phyloP scores from a whole-genome alignment of 2,888 invertebrate species.

The Xestia c-nigrum region DNA sequence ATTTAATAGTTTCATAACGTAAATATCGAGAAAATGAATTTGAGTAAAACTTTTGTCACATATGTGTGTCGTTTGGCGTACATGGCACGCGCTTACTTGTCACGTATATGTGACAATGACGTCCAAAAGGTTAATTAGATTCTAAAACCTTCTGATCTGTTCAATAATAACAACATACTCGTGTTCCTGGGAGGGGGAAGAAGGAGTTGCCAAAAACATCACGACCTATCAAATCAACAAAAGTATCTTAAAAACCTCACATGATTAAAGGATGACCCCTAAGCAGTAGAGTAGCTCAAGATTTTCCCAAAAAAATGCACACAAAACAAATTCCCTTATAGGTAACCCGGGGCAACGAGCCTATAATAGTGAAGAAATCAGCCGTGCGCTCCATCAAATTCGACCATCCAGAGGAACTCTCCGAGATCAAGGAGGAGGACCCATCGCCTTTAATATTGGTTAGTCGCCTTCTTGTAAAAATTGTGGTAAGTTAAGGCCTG shows the following conservation, averaged over 20 bases:
- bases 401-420: slow-evolving; percentile 76
- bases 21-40: too few relatives aligned
- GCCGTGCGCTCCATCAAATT: slow-evolving; percentile 88
- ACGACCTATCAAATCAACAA: background rate
- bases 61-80: too few relatives aligned
- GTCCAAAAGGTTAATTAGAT: too few relatives aligned
- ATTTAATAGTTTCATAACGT: too few relatives aligned
- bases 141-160: too few relatives aligned
- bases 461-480: slow-evolving; percentile 69
- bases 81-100: too few relatives aligned
- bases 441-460: slow-evolving; percentile 89
- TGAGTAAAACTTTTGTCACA: too few relatives aligned
- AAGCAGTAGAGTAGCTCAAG: background rate
- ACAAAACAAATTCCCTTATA: slow-evolving; percentile 64
- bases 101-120: too few relatives aligned
- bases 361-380: slow-evolving; percentile 81
- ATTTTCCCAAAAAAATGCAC: slow-evolving; percentile 28
- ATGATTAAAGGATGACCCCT: background rate
- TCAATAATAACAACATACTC: background rate
- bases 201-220: background rate
- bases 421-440: slow-evolving; percentile 88
- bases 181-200: background rate
- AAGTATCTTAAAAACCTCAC: background rate
- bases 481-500: slow-evolving; percentile 1
- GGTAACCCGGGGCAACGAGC: slow-evolving; percentile 73